Evolutionary conservation across 35 echinoderm and acorn worm genomes (phyloP).

Genomic region (Hemicentrotus pulcherrimus): DNA sequence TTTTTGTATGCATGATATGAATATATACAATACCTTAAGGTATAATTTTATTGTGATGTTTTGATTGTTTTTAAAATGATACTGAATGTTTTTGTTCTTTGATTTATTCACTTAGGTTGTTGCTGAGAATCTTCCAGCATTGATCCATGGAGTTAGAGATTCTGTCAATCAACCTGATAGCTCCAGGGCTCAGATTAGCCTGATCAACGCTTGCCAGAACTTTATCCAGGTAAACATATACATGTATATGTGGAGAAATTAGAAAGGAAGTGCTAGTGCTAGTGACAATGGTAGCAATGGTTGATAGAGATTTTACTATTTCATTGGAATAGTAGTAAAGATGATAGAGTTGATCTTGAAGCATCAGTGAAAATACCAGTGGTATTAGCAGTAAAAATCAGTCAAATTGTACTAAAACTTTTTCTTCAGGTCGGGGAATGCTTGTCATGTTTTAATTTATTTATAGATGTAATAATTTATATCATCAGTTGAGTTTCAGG

Average conservation of each 20-base stretch:
- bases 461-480: too few species aligned
- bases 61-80: too few species aligned
- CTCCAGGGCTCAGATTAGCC: constrained; percentile 82
- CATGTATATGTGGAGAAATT: neutral
- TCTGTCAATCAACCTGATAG: constrained; percentile 78
- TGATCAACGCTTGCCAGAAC: constrained; percentile 96
- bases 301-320: neutral
- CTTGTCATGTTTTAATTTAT: too few species aligned
- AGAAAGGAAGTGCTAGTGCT: neutral
- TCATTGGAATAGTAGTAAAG: neutral
- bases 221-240: constrained; percentile 78
- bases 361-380: neutral
- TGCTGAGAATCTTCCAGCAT: constrained; percentile 81
- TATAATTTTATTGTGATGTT: too few species aligned
- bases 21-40: too few species aligned
- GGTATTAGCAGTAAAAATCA: neutral
- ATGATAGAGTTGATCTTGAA: neutral
- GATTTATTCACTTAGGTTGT: constrained; percentile 60
- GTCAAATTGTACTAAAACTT: too few species aligned
- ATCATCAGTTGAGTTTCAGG: too few species aligned
- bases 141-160: constrained; percentile 83
- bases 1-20: too few species aligned
- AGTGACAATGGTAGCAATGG: neutral
- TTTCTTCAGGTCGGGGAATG: too few species aligned
- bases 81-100: neutral